These are phyloP conservation scores for Pogonomyrmex californicus DNA, from an alignment of 1,140 invertebrate species.

Conservation along the genomic window DNA sequence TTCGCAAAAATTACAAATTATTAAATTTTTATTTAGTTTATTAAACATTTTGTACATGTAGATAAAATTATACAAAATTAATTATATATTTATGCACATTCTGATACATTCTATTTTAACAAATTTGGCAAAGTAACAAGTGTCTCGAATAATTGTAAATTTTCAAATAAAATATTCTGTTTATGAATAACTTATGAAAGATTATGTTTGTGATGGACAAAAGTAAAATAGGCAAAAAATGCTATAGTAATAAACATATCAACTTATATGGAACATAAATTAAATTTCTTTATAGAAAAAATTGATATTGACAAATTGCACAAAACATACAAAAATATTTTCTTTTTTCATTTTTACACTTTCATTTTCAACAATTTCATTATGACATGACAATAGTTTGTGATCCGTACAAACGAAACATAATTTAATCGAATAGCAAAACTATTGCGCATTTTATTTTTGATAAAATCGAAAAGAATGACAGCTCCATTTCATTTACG, in stretches of 20 bases:
- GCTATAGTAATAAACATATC: background rate
- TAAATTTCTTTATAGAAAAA: constrained; percentile 12
- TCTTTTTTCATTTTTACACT: background rate
- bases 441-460: constrained; percentile 3
- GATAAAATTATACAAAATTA: background rate
- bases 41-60: background rate
- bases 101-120: background rate
- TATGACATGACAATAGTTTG: background rate
- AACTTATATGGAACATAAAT: background rate
- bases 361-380: background rate
- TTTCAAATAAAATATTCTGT: background rate
- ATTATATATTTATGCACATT: background rate
- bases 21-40: background rate
- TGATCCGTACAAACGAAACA: background rate
- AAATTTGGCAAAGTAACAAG: constrained; percentile 24
- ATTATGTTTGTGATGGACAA: background rate
- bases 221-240: constrained; percentile 17
- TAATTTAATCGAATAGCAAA: background rate
- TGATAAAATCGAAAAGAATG: background rate
- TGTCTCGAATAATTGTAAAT: constrained; percentile 2
- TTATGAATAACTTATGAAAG: constrained; percentile 24
- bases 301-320: background rate
- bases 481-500: background rate
- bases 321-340: background rate
- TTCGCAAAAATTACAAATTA: constrained; percentile 6